phyloP scores from a whole-genome alignment of 2,888 invertebrate species.

The Chloromyia formosa region DNA sequence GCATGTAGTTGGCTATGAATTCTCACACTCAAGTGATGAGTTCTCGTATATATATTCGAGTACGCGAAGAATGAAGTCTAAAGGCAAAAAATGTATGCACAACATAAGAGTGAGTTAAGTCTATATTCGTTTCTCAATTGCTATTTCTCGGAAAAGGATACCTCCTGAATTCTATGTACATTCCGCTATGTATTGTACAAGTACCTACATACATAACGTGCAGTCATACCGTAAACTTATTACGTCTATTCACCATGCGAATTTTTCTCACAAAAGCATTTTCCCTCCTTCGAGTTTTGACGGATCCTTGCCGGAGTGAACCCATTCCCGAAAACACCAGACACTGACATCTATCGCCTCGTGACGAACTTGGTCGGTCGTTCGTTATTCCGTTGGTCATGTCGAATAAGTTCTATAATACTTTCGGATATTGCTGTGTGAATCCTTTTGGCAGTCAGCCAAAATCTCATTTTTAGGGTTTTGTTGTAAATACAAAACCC shows the following conservation, averaged over 20 bases:
- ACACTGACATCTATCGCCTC: neutral
- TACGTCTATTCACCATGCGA: slow-evolving; percentile 17
- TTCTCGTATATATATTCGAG: too few relatives aligned
- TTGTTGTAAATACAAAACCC: too few relatives aligned
- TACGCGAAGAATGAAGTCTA: too few relatives aligned
- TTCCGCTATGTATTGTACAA: too few relatives aligned
- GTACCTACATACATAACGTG: slow-evolving; percentile 4
- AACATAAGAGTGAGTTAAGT: too few relatives aligned
- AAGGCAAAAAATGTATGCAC: too few relatives aligned
- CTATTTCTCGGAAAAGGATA: too few relatives aligned
- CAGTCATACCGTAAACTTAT: slow-evolving; percentile 22
- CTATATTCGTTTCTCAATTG: too few relatives aligned
- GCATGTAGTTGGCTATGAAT: too few relatives aligned
- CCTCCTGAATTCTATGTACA: too few relatives aligned
- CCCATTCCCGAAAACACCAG: too few relatives aligned
- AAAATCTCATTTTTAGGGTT: neutral
- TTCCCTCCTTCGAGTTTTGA: neutral
- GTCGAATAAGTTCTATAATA: slow-evolving; percentile 15
- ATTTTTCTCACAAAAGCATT: slow-evolving; percentile 18
- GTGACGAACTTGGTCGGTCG: neutral
- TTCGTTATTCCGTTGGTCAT: neutral
- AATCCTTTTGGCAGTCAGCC: slow-evolving; percentile 24
- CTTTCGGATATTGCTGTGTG: slow-evolving; percentile 3
- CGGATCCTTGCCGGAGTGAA: neutral
- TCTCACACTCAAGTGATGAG: too few relatives aligned